Evolutionary conservation across 2,797 vertebrate genomes (phyloP).

Genomic region (Galaxias olidus): DNA sequence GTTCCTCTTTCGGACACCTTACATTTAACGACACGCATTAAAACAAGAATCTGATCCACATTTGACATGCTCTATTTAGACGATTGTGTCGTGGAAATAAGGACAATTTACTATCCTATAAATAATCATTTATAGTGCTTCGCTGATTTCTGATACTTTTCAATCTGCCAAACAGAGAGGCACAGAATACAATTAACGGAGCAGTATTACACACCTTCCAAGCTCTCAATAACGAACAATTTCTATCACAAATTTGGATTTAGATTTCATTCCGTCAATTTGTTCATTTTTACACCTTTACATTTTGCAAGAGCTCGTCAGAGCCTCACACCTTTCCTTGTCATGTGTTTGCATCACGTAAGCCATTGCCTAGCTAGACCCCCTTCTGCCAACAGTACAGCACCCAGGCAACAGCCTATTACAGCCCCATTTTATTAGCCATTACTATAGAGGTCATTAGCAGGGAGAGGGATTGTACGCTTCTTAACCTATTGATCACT

Average conservation of each 20-base stretch:
- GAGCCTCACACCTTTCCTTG: constrained; percentile 51
- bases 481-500: constrained; percentile 99
- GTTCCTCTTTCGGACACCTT: constrained; percentile 15
- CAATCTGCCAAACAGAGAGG: constrained; percentile 18
- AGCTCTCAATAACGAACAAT: constrained; percentile 39
- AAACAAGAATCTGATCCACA: constrained; percentile 38
- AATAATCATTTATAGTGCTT: constrained; percentile 39
- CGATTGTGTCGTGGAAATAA: constrained; percentile 36
- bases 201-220: constrained; percentile 35
- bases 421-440: constrained; percentile 96
- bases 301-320: constrained; percentile 31
- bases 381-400: constrained; percentile 74
- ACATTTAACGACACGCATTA: constrained; percentile 38
- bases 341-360: constrained; percentile 42
- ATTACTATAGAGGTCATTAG: constrained; percentile 99
- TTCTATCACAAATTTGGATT: constrained; percentile 38
- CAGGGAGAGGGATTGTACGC: constrained; percentile 94
- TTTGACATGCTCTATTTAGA: constrained; percentile 47
- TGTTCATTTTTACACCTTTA: constrained; percentile 48
- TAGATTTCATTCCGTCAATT: constrained; percentile 38
- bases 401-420: constrained; percentile 84
- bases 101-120: constrained; percentile 33
- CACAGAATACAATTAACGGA: constrained; percentile 28
- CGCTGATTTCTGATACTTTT: constrained; percentile 26
- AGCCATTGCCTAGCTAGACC: constrained; percentile 73